Percentiles rank a stretch among this genome's conserved stretches.
phyloP scores from a whole-genome alignment of 2,888 invertebrate genomes.

The Ceratothoa steindachneri region DNA sequence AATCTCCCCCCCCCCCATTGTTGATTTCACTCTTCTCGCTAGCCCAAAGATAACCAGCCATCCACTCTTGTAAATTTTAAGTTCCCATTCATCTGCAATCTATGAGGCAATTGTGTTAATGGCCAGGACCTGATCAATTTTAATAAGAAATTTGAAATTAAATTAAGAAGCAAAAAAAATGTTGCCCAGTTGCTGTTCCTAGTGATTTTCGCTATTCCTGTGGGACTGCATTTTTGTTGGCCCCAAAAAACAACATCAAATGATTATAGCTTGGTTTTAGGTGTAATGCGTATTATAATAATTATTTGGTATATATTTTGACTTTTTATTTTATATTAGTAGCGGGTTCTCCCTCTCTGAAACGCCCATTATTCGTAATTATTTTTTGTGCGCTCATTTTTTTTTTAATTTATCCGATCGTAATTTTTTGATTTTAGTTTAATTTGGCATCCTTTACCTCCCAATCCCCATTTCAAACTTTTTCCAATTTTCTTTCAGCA shows the following conservation, averaged over 20 bases:
- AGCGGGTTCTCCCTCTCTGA: too few relatives aligned
- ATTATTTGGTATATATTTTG: too few relatives aligned
- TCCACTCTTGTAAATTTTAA: not conserved
- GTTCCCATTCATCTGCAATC: not conserved
- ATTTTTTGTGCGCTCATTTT: not conserved
- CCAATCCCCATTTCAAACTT: conserved; percentile 7
- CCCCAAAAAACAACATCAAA: not conserved
- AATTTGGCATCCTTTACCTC: not conserved
- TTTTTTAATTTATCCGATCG: not conserved
- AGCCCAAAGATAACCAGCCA: not conserved
- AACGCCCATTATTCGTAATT: not conserved
- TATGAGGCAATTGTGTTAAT: conserved; percentile 39
- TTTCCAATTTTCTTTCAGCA: conserved; percentile 1
- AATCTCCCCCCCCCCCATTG: too few relatives aligned
- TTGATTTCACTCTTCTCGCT: not conserved
- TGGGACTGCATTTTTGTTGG: not conserved
- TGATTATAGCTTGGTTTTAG: not conserved
- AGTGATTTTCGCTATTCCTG: conserved; percentile 11
- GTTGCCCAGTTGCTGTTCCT: conserved; percentile 24
- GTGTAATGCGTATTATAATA: too few relatives aligned
- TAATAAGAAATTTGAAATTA: conserved; percentile 13
- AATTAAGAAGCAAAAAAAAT: conserved; percentile 12
- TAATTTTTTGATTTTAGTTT: not conserved
- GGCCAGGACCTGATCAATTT: conserved; percentile 42
- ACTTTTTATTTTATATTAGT: too few relatives aligned